These are phyloP conservation scores for Notodonta ziczac DNA, from an alignment of 2,888 invertebrate species.

Conservation along the genomic window DNA sequence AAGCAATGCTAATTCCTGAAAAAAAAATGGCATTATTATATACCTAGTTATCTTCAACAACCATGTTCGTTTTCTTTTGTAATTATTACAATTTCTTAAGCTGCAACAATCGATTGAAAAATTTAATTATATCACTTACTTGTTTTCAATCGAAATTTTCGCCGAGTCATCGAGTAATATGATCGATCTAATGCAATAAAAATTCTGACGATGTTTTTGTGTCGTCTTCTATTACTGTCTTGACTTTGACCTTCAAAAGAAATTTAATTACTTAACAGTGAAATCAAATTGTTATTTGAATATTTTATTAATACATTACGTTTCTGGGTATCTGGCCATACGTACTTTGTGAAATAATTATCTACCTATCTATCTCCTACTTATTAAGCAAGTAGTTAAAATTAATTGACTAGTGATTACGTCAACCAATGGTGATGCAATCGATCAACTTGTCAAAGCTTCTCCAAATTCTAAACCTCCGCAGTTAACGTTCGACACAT, in stretches of 20 bases:
- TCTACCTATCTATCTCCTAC: background rate
- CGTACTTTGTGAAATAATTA: background rate
- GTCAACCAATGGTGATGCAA: background rate
- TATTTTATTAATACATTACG: background rate
- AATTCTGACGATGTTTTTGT: background rate
- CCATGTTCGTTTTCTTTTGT: too few relatives aligned
- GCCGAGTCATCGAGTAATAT: slow-evolving; percentile 6
- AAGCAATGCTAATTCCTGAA: too few relatives aligned
- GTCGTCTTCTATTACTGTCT: slow-evolving; percentile 19
- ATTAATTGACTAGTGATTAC: background rate
- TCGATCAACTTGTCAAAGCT: background rate
- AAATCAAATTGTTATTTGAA: background rate
- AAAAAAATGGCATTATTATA: too few relatives aligned
- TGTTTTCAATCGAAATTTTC: background rate
- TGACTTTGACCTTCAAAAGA: slow-evolving; percentile 29
- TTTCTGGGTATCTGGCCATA: background rate
- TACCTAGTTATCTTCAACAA: too few relatives aligned
- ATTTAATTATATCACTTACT: background rate
- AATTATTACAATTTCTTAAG: too few relatives aligned
- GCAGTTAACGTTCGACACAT: too few relatives aligned
- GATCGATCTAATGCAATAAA: slow-evolving; percentile 7
- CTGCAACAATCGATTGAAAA: background rate
- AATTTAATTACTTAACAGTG: slow-evolving; percentile 8
- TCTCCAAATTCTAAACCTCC: too few relatives aligned
- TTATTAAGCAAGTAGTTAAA: background rate